Evolutionary conservation across 2,113 vertebrate genomes (phyloP).

Genomic region (Steatornis caripensis): DNA sequence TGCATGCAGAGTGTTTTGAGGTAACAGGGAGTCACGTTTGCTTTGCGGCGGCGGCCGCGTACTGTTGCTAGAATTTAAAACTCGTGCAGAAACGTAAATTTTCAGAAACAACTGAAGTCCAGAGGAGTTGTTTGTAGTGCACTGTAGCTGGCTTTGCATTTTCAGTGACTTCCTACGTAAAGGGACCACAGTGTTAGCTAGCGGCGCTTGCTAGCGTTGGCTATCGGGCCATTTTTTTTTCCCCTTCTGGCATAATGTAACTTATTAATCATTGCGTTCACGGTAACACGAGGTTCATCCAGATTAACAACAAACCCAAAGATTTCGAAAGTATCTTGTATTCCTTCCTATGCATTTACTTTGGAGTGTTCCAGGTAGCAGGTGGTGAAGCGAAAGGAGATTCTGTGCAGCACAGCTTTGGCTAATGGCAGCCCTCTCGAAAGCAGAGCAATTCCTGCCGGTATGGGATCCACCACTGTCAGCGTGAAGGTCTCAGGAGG

Average conservation of each 20-base stretch:
- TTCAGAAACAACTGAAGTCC: background rate
- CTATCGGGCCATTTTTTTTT: background rate
- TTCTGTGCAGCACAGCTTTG: background rate
- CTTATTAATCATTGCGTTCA: background rate
- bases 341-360: background rate
- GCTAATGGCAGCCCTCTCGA: background rate
- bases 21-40: background rate
- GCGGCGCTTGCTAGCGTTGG: too few species aligned
- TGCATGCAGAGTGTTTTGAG: background rate
- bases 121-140: background rate
- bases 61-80: background rate
- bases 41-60: background rate
- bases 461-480: background rate
- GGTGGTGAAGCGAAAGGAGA: background rate
- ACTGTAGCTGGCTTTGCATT: background rate
- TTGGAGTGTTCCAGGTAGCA: background rate
- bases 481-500: background rate
- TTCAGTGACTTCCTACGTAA: background rate
- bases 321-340: background rate
- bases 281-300: background rate
- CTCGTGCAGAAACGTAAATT: background rate
- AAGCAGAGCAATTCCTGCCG: background rate
- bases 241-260: fast-evolving
- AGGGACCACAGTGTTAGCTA: background rate
- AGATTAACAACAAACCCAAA: background rate